phyloP scores from a whole-genome alignment of 2,888 invertebrate genomes.

The Dasysyrphus tricinctus region DNA sequence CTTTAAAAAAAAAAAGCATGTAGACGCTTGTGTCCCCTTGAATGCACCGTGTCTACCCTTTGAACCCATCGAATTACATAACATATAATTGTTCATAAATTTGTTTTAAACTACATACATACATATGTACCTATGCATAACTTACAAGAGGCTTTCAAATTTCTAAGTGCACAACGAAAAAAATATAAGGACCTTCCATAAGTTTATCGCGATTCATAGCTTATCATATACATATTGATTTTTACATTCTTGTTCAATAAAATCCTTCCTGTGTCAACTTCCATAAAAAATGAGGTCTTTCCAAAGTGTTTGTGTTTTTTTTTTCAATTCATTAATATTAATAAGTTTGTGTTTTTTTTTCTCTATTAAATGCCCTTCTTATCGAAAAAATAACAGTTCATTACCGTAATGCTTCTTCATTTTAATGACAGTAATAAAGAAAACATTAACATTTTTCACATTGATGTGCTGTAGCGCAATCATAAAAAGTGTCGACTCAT shows the following conservation, averaged over 20 bases:
- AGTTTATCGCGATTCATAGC: neutral
- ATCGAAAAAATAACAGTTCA: conserved; percentile 56
- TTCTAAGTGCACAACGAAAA: neutral
- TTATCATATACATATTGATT: conserved; percentile 2
- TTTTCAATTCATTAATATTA: conserved; percentile 29
- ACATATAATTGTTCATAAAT: too few species aligned
- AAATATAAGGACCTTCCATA: neutral
- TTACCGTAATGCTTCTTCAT: conserved; percentile 32
- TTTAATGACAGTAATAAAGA: conserved; percentile 61
- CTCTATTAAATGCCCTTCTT: conserved; percentile 9
- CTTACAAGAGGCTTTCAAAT: neutral
- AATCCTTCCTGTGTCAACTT: neutral
- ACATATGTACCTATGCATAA: too few species aligned
- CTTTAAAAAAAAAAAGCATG: too few species aligned
- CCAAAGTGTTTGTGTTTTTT: neutral
- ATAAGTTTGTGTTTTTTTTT: neutral
- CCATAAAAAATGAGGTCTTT: neutral
- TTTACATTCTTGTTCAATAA: neutral
- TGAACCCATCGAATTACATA: too few species aligned
- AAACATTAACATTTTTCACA: conserved; percentile 40
- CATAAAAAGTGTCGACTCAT: conserved; percentile 58
- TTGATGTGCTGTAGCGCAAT: conserved; percentile 25
- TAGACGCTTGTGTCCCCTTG: too few species aligned
- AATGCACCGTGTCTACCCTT: too few species aligned
- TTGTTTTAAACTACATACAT: too few species aligned